Percentiles rank a stretch among this genome's conserved stretches.
Conservation (phyloP, 2,888 invertebrate species). For the Lepetodrilus schrolli region DNA sequence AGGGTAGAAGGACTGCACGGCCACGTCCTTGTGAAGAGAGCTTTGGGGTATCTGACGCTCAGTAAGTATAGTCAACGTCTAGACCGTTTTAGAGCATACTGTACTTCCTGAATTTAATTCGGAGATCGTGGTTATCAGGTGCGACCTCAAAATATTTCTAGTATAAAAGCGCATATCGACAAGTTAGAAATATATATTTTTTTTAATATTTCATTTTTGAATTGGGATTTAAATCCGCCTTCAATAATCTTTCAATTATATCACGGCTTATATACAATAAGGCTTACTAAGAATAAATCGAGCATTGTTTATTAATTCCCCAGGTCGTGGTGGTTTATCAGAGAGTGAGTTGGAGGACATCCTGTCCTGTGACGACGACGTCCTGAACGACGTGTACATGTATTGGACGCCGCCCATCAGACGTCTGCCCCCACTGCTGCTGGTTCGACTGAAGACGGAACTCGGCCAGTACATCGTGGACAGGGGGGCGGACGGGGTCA, state of each 20-base stretch:
- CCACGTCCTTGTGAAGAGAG: constrained; percentile 58
- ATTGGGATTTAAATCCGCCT: too few species aligned
- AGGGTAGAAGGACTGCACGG: constrained; percentile 66
- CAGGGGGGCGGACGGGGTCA: constrained; percentile 58
- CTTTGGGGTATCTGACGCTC: constrained; percentile 65
- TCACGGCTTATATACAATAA: too few species aligned
- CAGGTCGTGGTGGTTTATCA: constrained; percentile 59
- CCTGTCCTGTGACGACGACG: constrained; percentile 67
- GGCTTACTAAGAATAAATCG: too few species aligned
- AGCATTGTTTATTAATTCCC: neutral
- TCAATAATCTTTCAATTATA: too few species aligned
- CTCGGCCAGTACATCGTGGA: constrained; percentile 62
- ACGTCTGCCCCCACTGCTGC: constrained; percentile 68
- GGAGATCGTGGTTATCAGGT: too few species aligned
- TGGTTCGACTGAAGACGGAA: constrained; percentile 65
- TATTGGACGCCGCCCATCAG: constrained; percentile 70
- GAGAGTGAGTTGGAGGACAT: constrained; percentile 69
- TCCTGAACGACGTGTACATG: constrained; percentile 67
- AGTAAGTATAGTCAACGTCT: constrained; percentile 41
- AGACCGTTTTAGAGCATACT: too few species aligned
- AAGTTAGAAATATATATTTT: too few species aligned
- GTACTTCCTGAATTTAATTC: too few species aligned
- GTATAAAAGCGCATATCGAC: too few species aligned
- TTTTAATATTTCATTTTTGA: too few species aligned
- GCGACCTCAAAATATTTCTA: too few species aligned